Conservation (phyloP, 1,140 invertebrate genomes). For the Lepidurus arcticus region DNA sequence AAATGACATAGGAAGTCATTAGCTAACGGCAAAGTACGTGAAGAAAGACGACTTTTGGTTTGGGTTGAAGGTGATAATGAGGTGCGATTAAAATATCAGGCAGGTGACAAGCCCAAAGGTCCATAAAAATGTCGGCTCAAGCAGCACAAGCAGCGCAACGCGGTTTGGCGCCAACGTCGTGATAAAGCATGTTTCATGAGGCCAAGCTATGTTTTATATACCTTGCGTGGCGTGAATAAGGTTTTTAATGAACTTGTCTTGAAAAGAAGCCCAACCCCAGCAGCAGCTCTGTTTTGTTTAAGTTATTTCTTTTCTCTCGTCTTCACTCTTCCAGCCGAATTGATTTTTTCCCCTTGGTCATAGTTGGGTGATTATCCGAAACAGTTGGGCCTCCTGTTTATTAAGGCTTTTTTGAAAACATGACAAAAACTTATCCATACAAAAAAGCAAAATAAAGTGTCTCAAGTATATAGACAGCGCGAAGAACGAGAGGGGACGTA, state of each 20-base stretch:
- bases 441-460: not conserved
- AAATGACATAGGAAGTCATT: not conserved
- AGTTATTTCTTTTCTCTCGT: not conserved
- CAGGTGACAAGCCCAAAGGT: conserved; percentile 8
- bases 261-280: conserved; percentile 17
- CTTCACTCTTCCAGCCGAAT: not conserved
- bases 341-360: conserved; percentile 21
- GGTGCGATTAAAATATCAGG: conserved; percentile 21
- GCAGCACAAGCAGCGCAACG: conserved; percentile 16
- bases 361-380: conserved; percentile 21
- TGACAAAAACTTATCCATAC: not conserved
- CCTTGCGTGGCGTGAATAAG: conserved; percentile 16
- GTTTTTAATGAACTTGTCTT: conserved; percentile 22
- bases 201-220: conserved; percentile 8
- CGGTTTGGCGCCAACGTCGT: conserved; percentile 20
- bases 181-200: conserved; percentile 13
- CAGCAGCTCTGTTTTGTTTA: conserved; percentile 13
- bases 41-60: not conserved
- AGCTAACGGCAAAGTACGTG: not conserved
- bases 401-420: not conserved
- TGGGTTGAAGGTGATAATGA: conserved; percentile 1
- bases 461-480: not conserved
- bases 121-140: conserved; percentile 10
- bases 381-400: conserved; percentile 21
- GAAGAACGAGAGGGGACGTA: not conserved